phyloP scores from a whole-genome alignment of 2,888 invertebrate species.

The Eudemis profundana region DNA sequence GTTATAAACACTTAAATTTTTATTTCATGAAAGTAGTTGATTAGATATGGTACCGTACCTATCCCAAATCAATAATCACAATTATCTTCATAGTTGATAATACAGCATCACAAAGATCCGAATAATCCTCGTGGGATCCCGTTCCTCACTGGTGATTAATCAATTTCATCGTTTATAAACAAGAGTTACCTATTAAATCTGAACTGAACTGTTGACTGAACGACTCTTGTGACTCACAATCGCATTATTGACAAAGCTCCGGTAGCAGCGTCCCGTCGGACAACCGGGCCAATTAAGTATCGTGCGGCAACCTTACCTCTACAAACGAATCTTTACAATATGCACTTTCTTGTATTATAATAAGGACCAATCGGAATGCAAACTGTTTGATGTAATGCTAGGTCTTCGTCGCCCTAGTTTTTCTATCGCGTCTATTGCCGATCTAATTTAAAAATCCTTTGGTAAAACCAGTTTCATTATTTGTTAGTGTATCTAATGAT shows the following conservation, averaged over 20 bases:
- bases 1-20: no score
- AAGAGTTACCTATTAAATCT: conserved; percentile 56
- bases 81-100: no score
- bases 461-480: neutral
- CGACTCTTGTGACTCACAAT: conserved; percentile 58
- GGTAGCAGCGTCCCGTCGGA: conserved; percentile 65
- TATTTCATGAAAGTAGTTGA: no score
- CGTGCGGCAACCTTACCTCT: conserved; percentile 38
- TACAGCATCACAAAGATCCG: conserved; percentile 46
- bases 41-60: no score
- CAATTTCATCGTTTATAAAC: conserved; percentile 57
- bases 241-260: conserved; percentile 69
- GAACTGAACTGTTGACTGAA: conserved; percentile 48
- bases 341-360: conserved; percentile 45
- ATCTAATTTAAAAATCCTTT: conserved; percentile 2
- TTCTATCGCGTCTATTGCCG: conserved; percentile 14
- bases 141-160: conserved; percentile 50
- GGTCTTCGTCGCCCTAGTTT: conserved; percentile 8
- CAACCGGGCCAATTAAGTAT: conserved; percentile 67
- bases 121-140: conserved; percentile 46
- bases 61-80: neutral
- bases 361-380: conserved; percentile 43
- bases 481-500: neutral
- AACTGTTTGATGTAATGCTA: conserved; percentile 1
- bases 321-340: conserved; percentile 14